These are phyloP conservation scores for Zaprionus lineosus DNA, from an alignment of 2,888 invertebrate genomes.

Conservation along the genomic window DNA sequence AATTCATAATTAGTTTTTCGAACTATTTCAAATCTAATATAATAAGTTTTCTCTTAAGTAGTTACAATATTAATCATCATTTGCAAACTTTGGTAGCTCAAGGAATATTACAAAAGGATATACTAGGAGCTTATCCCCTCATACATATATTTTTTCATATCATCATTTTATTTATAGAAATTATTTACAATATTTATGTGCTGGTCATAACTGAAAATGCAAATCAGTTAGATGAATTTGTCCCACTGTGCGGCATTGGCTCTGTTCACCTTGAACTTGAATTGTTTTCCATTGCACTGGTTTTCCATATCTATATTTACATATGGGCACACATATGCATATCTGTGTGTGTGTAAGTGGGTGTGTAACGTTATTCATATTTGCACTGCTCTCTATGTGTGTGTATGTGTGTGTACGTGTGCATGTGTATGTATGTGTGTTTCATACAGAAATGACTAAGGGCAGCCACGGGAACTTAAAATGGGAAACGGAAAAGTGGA, in stretches of 20 bases:
- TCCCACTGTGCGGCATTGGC: constrained; percentile 26
- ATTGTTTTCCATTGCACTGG: constrained; percentile 53
- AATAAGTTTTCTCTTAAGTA: too few species aligned
- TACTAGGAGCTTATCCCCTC: too few species aligned
- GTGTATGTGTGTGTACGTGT: background rate
- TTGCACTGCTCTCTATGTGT: constrained; percentile 1
- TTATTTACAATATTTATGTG: too few species aligned
- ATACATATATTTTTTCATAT: too few species aligned
- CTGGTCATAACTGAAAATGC: too few species aligned
- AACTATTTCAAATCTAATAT: too few species aligned
- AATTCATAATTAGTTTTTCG: too few species aligned
- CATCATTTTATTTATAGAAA: too few species aligned
- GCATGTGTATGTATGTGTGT: background rate
- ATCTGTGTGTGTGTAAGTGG: background rate
- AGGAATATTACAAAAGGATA: too few species aligned
- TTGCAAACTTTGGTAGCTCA: too few species aligned
- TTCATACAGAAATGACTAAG: constrained; percentile 20
- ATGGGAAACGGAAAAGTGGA: constrained; percentile 20
- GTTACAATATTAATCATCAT: too few species aligned
- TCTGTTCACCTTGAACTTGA: constrained; percentile 68
- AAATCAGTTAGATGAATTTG: too few species aligned
- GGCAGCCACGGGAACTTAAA: constrained; percentile 20
- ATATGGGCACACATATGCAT: constrained; percentile 1
- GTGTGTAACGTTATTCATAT: background rate
- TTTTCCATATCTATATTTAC: constrained; percentile 37